Base-by-base conservation (phyloP, 2,113 vertebrate species). In the Tyto alba region DNA sequence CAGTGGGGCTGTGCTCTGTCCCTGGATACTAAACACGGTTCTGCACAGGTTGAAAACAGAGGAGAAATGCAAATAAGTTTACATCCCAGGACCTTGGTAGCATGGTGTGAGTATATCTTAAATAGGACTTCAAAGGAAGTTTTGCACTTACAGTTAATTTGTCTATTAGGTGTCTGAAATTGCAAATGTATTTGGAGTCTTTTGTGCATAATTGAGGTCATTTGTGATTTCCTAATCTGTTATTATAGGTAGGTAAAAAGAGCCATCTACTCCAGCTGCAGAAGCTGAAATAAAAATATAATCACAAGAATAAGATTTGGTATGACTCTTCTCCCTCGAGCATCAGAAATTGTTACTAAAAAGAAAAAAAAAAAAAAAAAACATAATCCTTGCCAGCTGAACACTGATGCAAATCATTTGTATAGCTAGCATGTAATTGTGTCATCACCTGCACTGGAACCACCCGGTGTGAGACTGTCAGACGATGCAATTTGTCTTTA, bases 1-100 rank as follows among this genome's bases (percentile, higher is more conserved):
- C 15, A 0, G 30, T 0, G 5, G 17, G 55, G 66, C 30, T 18
- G 30, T 25, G 71, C 62, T 67, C n/a, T 1, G 1, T 15, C 23
- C 16, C 25, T 2, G 71, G 26, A 7, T 13, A 19, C 1, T 43
- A 3, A 30, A 19, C 25, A 1, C 3, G 0, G 11, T 1, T 26
- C 10, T 4, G 41, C 9, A 4, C 20, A 7, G 80, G 10, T 1
- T 43, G 26, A 4, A 50, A 71, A 29, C 38, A 41, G 23, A 53
- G 16, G 20, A 53, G 40, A 57, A 74, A 29, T 11, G 12, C 56
- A 32, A 57, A 72, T 23, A 22, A 34, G 40, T 9, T 4, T 29
- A 0, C 9, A 9, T 80, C 71, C 55, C 50, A 45, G 74, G 66
- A 26, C 30, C 21, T 53, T 2, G 13, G 29, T 30, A 67, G 63